Base-by-base conservation (phyloP, 2,113 vertebrate species). In the Prionailurus bengalensis region DNA sequence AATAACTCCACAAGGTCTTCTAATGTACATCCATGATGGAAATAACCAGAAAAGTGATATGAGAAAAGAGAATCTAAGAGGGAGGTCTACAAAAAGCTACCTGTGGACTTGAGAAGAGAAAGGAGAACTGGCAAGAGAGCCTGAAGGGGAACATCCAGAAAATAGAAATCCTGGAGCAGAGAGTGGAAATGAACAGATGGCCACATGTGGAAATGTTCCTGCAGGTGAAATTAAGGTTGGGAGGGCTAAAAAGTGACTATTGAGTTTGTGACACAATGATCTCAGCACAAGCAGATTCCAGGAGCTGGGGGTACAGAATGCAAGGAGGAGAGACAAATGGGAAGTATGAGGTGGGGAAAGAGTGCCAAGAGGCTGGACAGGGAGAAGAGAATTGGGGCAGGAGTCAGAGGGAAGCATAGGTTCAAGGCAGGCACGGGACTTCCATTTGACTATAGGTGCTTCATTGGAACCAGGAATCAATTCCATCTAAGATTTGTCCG, bases 381-480 rank as follows among this genome's bases (percentile, higher is more conserved):
- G 63, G 8, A 76, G 10, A 2, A 29, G 12, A 90, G 23, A 42
- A 4, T 2, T 61, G 8, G 31, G 74, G 11, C 27, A 16, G 36
- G 6, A 4, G 6, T 5, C 27, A 11, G 36, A 27, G 17, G 45
- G 23, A 0, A 8, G 0, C 25, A 3, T 19, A 31, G 42, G 12
- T 19, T 27, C 48, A 39, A 61, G 61, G 58, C 1, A 0, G 15
- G 27, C 27, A 9, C 0, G 13, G 5, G 23, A 23, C 42, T 79
- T 63, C 80, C 65, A 45, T 16, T 13, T 14, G 70, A 42, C 29
- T 42, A 6, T 0, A 2, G 17, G 12, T 73, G 90, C 74, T 70
- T 48, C 14, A 1, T 27, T 17, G 5, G 53, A 5, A 65, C 80
- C 0, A 48, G 73, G 45, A 55, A 61, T 73, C 19, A 23, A 33